Conservation (phyloP, 1,140 invertebrate genomes). For the Vanessa tameamea region DNA sequence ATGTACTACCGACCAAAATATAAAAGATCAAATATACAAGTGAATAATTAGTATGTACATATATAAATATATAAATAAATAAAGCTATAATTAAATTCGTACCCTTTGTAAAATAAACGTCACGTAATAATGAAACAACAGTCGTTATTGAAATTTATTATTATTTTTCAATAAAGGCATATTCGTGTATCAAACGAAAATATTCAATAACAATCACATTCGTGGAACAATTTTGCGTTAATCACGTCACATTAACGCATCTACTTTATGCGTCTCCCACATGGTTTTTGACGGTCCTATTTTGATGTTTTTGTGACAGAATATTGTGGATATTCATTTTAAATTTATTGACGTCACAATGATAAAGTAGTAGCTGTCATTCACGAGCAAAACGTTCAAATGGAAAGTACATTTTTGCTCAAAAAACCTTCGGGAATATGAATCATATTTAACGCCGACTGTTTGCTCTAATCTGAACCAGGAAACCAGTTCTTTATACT, state of each 20-base stretch:
- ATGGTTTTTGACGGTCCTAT: constrained; percentile 40
- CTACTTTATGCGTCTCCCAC: constrained; percentile 55
- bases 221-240: constrained; percentile 48
- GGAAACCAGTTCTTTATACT: too few species aligned
- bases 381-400: neutral
- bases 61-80: neutral
- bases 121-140: neutral
- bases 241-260: constrained; percentile 56
- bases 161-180: constrained; percentile 41
- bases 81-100: neutral
- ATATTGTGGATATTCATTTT: constrained; percentile 30
- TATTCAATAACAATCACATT: constrained; percentile 45
- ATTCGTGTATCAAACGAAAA: constrained; percentile 39
- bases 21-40: too few species aligned
- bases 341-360: too few species aligned
- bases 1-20: too few species aligned
- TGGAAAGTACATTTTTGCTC: neutral
- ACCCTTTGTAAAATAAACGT: neutral
- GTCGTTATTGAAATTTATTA: constrained; percentile 33
- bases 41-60: too few species aligned
- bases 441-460: too few species aligned
- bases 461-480: too few species aligned
- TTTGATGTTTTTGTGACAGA: constrained; percentile 28
- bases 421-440: too few species aligned
- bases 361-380: too few species aligned